Percentiles rank a stretch among this genome's conserved stretches.
Conservation (phyloP, 2,113 vertebrate species). For the Syngnathus scovelli region DNA sequence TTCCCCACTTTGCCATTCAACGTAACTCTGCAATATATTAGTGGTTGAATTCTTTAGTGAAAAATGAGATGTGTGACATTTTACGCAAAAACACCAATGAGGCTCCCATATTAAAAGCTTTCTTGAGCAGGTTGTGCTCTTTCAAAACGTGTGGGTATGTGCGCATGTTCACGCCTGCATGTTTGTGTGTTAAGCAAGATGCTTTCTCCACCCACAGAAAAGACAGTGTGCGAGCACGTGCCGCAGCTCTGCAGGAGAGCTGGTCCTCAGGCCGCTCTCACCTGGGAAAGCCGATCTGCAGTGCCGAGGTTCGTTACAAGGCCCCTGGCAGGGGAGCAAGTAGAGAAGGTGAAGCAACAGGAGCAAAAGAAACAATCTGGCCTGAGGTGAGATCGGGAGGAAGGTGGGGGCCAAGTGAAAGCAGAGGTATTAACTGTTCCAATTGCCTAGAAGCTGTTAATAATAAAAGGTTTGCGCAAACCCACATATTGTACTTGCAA, state of each 20-base stretch:
- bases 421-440: slow-evolving; percentile 16
- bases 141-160: not conserved
- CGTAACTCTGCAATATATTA: not conserved
- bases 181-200: slow-evolving; percentile 6
- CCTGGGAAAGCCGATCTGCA: slow-evolving; percentile 45
- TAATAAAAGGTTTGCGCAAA: not conserved
- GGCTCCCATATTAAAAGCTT: not conserved
- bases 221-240: slow-evolving; percentile 34
- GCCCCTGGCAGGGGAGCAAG: slow-evolving; percentile 19
- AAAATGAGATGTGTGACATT: not conserved
- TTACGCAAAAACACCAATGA: not conserved
- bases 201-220: slow-evolving; percentile 31
- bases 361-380: slow-evolving; percentile 36
- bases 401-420: slow-evolving; percentile 23
- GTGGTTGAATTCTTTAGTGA: not conserved
- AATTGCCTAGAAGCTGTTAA: not conserved
- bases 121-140: not conserved
- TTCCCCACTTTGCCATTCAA: not conserved
- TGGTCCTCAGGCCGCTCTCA: slow-evolving; percentile 54
- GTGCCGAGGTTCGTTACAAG: slow-evolving; percentile 32
- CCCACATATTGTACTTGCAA: not conserved
- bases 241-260: slow-evolving; percentile 32
- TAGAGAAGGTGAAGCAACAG: slow-evolving; percentile 60
- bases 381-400: slow-evolving; percentile 41
- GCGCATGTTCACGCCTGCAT: not conserved